Percentiles rank a stretch among this genome's conserved stretches.
phyloP scores from a whole-genome alignment of 2,113 vertebrate species.

The Clarias gariepinus region DNA sequence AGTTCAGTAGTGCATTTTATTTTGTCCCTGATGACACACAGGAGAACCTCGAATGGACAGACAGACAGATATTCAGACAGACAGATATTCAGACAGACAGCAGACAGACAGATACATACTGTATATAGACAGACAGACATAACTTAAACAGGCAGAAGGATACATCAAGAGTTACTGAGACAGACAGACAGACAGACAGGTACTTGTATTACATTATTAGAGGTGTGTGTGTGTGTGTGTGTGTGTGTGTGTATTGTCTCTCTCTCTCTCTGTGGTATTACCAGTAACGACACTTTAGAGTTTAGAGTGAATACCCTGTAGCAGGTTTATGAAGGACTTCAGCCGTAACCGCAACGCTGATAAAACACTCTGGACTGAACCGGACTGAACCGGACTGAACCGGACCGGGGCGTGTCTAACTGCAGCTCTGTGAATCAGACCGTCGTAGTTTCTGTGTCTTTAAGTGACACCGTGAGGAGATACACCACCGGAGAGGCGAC shows the following conservation, averaged over 20 bases:
- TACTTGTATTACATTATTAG: not conserved
- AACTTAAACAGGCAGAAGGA: not conserved
- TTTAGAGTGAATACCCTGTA: not conserved
- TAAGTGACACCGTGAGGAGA: not conserved
- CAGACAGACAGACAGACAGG: not conserved
- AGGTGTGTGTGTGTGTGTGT: too few species aligned
- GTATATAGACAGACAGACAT: not conserved
- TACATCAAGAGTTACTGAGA: fast-evolving
- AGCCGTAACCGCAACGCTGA: not conserved
- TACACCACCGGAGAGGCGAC: not conserved
- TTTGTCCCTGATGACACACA: not conserved
- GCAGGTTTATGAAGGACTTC: not conserved
- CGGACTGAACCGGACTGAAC: not conserved
- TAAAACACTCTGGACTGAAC: not conserved
- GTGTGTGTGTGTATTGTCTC: not conserved
- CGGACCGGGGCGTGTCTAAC: not conserved
- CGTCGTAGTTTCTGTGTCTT: not conserved
- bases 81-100: not conserved
- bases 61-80: not conserved
- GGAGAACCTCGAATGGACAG: not conserved
- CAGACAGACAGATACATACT: not conserved
- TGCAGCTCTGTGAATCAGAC: not conserved
- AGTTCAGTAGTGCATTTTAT: not conserved
- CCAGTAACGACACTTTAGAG: not conserved
- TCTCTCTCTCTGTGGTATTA: not conserved